Conservation (phyloP, 1,140 invertebrate genomes). For the Augochlora pura region DNA sequence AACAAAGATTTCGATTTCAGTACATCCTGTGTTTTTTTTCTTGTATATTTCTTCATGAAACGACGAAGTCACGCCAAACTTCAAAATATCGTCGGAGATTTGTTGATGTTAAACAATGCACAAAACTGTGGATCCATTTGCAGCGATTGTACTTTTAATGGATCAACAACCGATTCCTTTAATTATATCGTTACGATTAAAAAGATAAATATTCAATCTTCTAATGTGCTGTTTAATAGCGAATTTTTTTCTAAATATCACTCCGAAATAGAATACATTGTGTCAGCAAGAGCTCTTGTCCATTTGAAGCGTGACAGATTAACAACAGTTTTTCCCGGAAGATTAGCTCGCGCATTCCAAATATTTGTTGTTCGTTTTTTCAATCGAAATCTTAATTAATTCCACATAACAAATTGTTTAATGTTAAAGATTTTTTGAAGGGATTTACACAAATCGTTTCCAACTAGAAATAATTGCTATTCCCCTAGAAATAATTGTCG, state of each 20-base stretch:
- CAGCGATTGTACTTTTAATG: not conserved
- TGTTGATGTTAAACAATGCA: slow-evolving; percentile 35
- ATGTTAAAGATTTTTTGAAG: slow-evolving; percentile 26
- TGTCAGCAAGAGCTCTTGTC: slow-evolving; percentile 7
- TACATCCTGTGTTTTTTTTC: slow-evolving; percentile 25
- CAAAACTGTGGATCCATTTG: slow-evolving; percentile 10
- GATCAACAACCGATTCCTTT: not conserved
- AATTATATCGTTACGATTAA: not conserved
- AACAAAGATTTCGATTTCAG: slow-evolving; percentile 1
- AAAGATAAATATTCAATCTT: not conserved
- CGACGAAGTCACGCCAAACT: not conserved
- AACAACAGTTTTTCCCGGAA: slow-evolving; percentile 1
- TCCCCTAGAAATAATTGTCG: slow-evolving; percentile 26
- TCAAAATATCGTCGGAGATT: slow-evolving; percentile 16
- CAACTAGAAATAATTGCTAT: slow-evolving; percentile 28
- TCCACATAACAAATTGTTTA: not conserved
- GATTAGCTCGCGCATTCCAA: slow-evolving; percentile 5
- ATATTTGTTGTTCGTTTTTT: not conserved
- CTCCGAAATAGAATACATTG: slow-evolving; percentile 27
- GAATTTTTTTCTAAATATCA: slow-evolving; percentile 20
- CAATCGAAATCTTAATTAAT: not conserved
- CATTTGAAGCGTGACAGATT: slow-evolving; percentile 14
- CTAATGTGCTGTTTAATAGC: not conserved
- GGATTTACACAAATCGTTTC: slow-evolving; percentile 25
- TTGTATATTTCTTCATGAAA: slow-evolving; percentile 6